Percentiles rank a stretch among this genome's conserved stretches.
Conservation (phyloP, 1,140 invertebrate species). For the Formica exsecta region DNA sequence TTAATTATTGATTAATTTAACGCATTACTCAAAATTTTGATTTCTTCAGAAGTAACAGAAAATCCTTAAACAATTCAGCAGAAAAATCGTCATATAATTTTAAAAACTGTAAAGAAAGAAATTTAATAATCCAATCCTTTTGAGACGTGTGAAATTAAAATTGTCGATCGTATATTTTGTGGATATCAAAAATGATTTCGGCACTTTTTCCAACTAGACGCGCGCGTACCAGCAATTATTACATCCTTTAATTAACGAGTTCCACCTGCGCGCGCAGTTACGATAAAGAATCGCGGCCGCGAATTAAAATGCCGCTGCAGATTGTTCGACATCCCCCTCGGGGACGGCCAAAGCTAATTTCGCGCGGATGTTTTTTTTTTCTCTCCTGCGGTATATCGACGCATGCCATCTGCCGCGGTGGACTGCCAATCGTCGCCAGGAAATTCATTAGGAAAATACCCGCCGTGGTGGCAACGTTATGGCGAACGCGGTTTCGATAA, state of each 20-base stretch:
- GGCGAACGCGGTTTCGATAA: slow-evolving; percentile 46
- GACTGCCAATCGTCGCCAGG: slow-evolving; percentile 55
- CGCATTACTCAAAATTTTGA: no score
- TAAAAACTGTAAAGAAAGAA: not conserved
- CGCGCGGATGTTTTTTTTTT: slow-evolving; percentile 15
- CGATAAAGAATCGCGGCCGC: slow-evolving; percentile 46
- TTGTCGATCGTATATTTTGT: not conserved
- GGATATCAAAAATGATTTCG: not conserved
- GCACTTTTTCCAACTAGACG: not conserved
- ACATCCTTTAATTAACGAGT: slow-evolving; percentile 41
- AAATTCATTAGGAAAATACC: slow-evolving; percentile 62
- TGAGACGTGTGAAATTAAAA: not conserved
- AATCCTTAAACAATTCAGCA: no score
- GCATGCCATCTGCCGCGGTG: slow-evolving; percentile 50
- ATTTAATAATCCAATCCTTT: not conserved
- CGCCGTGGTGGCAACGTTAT: slow-evolving; percentile 39
- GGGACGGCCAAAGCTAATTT: slow-evolving; percentile 39
- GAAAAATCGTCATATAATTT: no score
- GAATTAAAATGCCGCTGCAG: slow-evolving; percentile 48
- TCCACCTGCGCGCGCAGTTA: slow-evolving; percentile 37
- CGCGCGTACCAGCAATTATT: not conserved
- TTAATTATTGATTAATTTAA: no score
- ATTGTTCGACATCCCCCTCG: slow-evolving; percentile 21
- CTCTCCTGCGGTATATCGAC: slow-evolving; percentile 44
- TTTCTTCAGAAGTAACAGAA: no score